phyloP scores from a whole-genome alignment of 2,888 invertebrate genomes.

The Amiota mariae region DNA sequence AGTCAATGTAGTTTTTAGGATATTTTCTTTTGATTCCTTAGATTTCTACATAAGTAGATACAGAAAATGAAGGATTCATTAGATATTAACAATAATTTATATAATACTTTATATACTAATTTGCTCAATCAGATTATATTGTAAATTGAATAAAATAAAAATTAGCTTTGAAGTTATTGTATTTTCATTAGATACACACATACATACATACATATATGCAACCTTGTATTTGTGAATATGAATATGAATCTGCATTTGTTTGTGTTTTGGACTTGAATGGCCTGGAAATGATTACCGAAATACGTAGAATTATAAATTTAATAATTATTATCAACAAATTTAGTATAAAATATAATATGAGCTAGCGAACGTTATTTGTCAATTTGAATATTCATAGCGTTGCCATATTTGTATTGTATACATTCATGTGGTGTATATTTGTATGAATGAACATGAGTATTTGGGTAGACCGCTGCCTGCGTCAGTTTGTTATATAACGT shows the following conservation, averaged over 20 bases:
- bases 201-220: not conserved
- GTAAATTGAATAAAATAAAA: too few species aligned
- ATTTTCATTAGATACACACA: not conserved
- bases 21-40: too few species aligned
- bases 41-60: too few species aligned
- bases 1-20: too few species aligned
- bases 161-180: not conserved
- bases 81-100: too few species aligned
- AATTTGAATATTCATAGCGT: slow-evolving; percentile 62
- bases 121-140: too few species aligned
- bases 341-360: slow-evolving; percentile 42
- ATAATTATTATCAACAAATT: slow-evolving; percentile 65
- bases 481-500: slow-evolving; percentile 66
- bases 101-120: too few species aligned
- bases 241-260: slow-evolving; percentile 3
- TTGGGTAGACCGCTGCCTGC: slow-evolving; percentile 24
- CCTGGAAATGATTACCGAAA: slow-evolving; percentile 32
- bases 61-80: too few species aligned
- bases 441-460: slow-evolving; percentile 1
- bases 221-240: not conserved
- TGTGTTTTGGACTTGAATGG: slow-evolving; percentile 13
- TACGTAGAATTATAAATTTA: slow-evolving; percentile 54
- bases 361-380: slow-evolving; percentile 57
- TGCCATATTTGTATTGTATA: not conserved
- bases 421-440: slow-evolving; percentile 4